Evolutionary conservation across 2,797 vertebrate species (phyloP), one percentile per base, ranked within the genome.

Genomic region (Enoplosus armatus): DNA sequence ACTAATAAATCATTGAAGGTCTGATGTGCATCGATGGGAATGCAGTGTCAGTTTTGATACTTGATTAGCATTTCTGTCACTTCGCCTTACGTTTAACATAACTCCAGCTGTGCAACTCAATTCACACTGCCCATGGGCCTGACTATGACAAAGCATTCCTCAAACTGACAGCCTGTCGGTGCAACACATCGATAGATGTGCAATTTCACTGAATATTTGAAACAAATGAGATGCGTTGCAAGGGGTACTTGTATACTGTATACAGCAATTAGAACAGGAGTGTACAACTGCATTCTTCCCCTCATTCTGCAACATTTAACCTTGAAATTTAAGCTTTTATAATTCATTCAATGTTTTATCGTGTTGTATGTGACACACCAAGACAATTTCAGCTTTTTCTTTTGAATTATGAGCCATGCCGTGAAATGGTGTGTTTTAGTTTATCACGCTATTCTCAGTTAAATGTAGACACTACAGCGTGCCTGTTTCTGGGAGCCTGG

Each of bases 21-120:
- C 92, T 85, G 75, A 89, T 92, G 92, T 71, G 75, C 88, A 82
- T 92, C 88, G 86, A 84, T 75, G 79, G 91, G 84, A 88, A 90
- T 55, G 81, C 63, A 5, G 89, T 93, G 94, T 95, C 95, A 94
- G 85, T 94, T 92, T 83, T 82, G 81, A 84, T 92, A 88, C 91
- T 93, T 93, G 92, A 94, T 94, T 90, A 92, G 87, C 79, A 88
- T 93, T 92, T 92, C 83, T 68, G 89, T 89, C 94, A 95, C 95
- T 95, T 90, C 41, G 82, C 92, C 89, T 96, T 94, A 95, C 83
- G 89, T 89, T 92, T 91, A 93, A 93, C 95, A 94, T 92, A 93
- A 93, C 93, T 95, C 92, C 94, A 92, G 94, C 94, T 93, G 93
- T 67, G 93, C 83, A 64, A 79, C 91, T 93, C 93, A 85, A 89